These are phyloP conservation scores for Regulus satrapa DNA, from an alignment of 2,113 vertebrate species.

Conservation along the genomic window DNA sequence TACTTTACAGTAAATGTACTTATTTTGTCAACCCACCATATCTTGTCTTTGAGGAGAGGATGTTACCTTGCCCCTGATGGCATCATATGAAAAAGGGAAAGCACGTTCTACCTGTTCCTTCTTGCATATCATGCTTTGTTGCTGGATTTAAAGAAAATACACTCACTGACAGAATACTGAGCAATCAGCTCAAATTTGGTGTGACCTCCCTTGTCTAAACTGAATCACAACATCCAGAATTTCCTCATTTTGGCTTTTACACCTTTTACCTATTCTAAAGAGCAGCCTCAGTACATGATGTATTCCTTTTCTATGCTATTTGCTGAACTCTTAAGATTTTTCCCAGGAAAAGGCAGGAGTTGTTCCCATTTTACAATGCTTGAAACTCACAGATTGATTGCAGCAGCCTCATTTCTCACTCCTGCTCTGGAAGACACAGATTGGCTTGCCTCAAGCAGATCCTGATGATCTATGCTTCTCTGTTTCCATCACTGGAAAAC, in stretches of 20 bases:
- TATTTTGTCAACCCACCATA: not conserved
- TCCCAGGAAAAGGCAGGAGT: not conserved
- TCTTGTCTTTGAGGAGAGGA: not conserved
- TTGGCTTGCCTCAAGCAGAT: not conserved
- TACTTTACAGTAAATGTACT: not conserved
- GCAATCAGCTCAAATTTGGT: not conserved
- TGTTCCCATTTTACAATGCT: not conserved
- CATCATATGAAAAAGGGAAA: not conserved
- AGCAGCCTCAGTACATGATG: not conserved
- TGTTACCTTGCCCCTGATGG: rapidly evolving
- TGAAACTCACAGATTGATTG: not conserved
- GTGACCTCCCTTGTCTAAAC: not conserved
- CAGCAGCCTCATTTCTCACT: not conserved
- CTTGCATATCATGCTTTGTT: not conserved
- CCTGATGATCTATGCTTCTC: not conserved
- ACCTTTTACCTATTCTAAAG: not conserved
- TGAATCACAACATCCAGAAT: not conserved
- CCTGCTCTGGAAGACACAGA: not conserved
- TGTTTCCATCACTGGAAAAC: not conserved
- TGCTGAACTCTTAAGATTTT: not conserved
- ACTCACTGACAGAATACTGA: not conserved
- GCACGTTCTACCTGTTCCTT: not conserved
- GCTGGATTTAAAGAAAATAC: not conserved
- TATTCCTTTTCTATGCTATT: not conserved
- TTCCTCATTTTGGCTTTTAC: not conserved